Conservation (phyloP, 2,113 vertebrate genomes). For the Brachypodius melanocephalos region DNA sequence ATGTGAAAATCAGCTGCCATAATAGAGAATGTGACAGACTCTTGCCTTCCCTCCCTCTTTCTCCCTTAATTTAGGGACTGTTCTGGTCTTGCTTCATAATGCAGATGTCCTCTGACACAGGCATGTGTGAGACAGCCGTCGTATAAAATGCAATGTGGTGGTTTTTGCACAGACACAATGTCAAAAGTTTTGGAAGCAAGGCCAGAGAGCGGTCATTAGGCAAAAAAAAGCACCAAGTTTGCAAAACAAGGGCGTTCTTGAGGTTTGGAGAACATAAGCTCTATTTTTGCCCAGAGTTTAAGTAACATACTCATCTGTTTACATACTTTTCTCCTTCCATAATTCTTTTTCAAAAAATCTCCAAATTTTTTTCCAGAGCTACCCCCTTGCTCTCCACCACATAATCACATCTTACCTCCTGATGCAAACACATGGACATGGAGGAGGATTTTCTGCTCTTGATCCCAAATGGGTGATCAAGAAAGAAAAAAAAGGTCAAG, state of each 20-base stretch:
- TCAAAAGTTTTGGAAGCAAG: neutral
- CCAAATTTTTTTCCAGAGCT: neutral
- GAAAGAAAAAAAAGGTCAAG: neutral
- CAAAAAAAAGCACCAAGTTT: neutral
- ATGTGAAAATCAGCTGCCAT: slow-evolving; percentile 1
- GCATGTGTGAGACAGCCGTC: neutral
- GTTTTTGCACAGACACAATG: neutral
- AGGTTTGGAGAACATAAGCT: neutral
- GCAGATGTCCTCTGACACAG: neutral
- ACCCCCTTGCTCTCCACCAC: neutral
- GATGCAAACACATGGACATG: neutral
- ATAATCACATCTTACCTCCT: neutral
- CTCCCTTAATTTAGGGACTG: neutral
- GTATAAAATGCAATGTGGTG: neutral
- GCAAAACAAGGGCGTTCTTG: neutral
- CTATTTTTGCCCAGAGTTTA: neutral
- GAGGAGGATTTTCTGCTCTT: neutral
- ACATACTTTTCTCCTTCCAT: neutral
- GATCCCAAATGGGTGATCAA: neutral
- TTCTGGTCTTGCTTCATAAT: neutral
- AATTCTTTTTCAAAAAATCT: neutral
- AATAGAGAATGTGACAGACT: neutral
- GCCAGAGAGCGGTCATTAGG: neutral
- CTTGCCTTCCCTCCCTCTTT: neutral
- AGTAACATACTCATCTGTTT: neutral